phyloP scores from a whole-genome alignment of 2,113 vertebrate genomes.

The Scartelaos histophorus region DNA sequence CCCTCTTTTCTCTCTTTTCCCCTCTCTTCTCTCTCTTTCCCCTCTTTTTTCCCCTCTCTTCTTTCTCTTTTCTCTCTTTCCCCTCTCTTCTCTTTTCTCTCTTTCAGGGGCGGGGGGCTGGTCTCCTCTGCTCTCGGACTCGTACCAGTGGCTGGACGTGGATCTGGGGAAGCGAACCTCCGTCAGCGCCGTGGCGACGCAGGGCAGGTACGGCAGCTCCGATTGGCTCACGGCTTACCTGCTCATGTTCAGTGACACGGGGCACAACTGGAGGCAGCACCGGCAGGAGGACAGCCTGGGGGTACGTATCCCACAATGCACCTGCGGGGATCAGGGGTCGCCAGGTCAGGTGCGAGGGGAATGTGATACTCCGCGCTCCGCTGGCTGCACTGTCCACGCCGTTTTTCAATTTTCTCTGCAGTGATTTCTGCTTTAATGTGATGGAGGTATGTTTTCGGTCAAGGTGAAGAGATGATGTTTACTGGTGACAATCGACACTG shows the following conservation, averaged over 20 bases:
- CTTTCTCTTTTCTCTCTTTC: no score
- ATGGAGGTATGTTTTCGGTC: not conserved
- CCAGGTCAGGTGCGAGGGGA: not conserved
- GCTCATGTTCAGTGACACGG: slow-evolving; percentile 91
- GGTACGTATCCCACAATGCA: slow-evolving; percentile 72
- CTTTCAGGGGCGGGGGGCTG: slow-evolving; percentile 90
- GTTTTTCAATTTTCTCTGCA: not conserved
- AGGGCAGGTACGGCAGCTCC: slow-evolving; percentile 92
- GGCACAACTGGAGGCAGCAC: slow-evolving; percentile 91
- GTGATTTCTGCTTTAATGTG: not conserved
- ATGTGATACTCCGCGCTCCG: not conserved
- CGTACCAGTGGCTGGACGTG: slow-evolving; percentile 91
- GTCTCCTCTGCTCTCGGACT: slow-evolving; percentile 88
- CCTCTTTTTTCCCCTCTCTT: no score
- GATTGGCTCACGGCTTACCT: slow-evolving; percentile 90
- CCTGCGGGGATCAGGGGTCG: not conserved
- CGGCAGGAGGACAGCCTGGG: slow-evolving; percentile 89
- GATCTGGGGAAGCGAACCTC: slow-evolving; percentile 87
- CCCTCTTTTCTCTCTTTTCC: no score
- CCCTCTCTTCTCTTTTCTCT: not conserved
- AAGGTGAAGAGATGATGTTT: not conserved
- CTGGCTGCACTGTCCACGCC: not conserved
- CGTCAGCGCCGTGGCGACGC: slow-evolving; percentile 86
- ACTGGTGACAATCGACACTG: not conserved
- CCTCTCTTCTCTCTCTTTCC: no score